These are phyloP conservation scores for Alfaro cultratus DNA, from an alignment of 2,797 vertebrate genomes.

Conservation along the genomic window DNA sequence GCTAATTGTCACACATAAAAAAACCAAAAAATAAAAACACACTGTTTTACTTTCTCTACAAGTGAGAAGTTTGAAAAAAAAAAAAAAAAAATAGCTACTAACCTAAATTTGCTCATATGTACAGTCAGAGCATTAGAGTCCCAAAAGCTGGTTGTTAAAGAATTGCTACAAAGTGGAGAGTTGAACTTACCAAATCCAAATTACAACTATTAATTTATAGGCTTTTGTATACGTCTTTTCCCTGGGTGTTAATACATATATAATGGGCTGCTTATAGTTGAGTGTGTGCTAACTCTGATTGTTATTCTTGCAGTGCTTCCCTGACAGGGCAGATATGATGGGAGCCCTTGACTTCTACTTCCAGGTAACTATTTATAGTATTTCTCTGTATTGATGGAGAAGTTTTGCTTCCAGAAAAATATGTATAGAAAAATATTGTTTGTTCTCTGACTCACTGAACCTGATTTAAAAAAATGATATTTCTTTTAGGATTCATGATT, in stretches of 20 bases:
- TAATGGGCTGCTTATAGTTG: not conserved
- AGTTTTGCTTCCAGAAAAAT: not conserved
- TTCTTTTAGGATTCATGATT: not conserved
- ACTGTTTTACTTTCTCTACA: not conserved
- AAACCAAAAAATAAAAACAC: not conserved
- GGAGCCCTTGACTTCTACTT: constrained; percentile 91
- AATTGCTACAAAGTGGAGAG: not conserved
- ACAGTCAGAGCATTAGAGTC: not conserved
- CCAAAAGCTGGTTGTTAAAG: not conserved
- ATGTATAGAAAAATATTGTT: not conserved
- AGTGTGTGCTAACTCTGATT: constrained; percentile 24
- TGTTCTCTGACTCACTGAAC: not conserved
- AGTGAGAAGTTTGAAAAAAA: not conserved
- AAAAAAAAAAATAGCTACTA: not conserved
- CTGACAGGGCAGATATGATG: constrained; percentile 85
- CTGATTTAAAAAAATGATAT: not conserved
- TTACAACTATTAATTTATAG: not conserved
- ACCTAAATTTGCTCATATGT: not conserved
- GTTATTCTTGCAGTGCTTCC: constrained; percentile 84
- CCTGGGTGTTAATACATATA: not conserved
- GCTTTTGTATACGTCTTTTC: not conserved
- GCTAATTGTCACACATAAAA: not conserved
- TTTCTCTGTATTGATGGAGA: not conserved
- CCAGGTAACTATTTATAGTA: constrained; percentile 78
- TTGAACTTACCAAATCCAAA: not conserved